These are phyloP conservation scores for Physocephala rufipes DNA, from an alignment of 2,888 invertebrate species.

Conservation along the genomic window DNA sequence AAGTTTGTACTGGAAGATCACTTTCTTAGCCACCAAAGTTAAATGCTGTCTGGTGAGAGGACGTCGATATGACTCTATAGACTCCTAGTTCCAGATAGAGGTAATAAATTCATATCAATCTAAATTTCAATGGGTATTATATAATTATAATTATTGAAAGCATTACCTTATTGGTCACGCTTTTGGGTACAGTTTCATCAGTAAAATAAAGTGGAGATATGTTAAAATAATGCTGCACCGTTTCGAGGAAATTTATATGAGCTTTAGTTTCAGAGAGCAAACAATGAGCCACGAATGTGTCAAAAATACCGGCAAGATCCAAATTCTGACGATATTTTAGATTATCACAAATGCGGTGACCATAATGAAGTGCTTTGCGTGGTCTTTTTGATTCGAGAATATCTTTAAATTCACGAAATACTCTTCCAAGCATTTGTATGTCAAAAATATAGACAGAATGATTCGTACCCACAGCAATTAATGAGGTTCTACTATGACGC, in stretches of 20 bases:
- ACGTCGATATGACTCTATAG: conserved; percentile 42
- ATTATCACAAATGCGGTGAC: conserved; percentile 51
- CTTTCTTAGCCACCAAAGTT: conserved; percentile 48
- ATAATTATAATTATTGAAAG: neutral
- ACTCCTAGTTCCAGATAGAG: conserved; percentile 15
- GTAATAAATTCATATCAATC: conserved; percentile 6
- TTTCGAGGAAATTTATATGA: conserved; percentile 44
- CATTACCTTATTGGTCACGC: neutral
- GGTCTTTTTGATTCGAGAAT: conserved; percentile 49
- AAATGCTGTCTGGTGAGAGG: conserved; percentile 45
- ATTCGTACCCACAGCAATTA: conserved; percentile 48
- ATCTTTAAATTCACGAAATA: conserved; percentile 50
- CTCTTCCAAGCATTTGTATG: conserved; percentile 49
- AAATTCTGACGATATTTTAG: conserved; percentile 50
- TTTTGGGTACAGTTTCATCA: neutral
- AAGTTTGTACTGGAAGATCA: conserved; percentile 50
- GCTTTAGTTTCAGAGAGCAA: conserved; percentile 44
- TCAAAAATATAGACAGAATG: conserved; percentile 54
- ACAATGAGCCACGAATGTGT: conserved; percentile 53
- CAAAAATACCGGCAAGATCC: conserved; percentile 51
- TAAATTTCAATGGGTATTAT: neutral
- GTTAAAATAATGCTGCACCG: conserved; percentile 46
- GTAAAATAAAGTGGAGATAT: conserved; percentile 48
- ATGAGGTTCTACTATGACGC: conserved; percentile 48
- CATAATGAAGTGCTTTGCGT: conserved; percentile 51